These are phyloP conservation scores for Solenopsis invicta DNA, from an alignment of 1,140 invertebrate species.

Conservation along the genomic window DNA sequence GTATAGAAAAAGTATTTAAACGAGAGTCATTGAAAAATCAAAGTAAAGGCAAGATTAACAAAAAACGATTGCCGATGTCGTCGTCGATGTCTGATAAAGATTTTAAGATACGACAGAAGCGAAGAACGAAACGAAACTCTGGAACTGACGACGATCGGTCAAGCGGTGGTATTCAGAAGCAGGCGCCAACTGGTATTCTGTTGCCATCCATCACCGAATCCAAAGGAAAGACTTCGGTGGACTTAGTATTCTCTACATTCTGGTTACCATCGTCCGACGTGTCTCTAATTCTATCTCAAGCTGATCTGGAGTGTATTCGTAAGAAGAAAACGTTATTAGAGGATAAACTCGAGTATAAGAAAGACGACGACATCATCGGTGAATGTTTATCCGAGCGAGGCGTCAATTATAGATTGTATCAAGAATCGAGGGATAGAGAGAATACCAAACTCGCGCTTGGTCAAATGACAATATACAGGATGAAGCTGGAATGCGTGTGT, in stretches of 20 bases:
- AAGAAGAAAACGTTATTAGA: slow-evolving; percentile 80
- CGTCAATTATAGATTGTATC: slow-evolving; percentile 81
- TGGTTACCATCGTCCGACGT: slow-evolving; percentile 86
- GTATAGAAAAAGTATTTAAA: slow-evolving; percentile 64
- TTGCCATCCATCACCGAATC: slow-evolving; percentile 81
- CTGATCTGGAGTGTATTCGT: slow-evolving; percentile 86
- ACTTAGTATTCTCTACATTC: slow-evolving; percentile 88
- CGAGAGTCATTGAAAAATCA: slow-evolving; percentile 51
- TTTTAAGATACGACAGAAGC: neutral
- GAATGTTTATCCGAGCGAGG: slow-evolving; percentile 86
- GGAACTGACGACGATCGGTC: slow-evolving; percentile 63
- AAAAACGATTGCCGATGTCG: neutral
- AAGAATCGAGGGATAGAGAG: slow-evolving; percentile 84
- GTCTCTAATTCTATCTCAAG: slow-evolving; percentile 83
- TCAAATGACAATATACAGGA: slow-evolving; percentile 88
- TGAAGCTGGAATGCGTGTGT: slow-evolving; percentile 87
- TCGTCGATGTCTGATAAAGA: slow-evolving; percentile 34
- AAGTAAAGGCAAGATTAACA: slow-evolving; percentile 2
- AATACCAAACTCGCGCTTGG: slow-evolving; percentile 85
- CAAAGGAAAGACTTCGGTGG: slow-evolving; percentile 82
- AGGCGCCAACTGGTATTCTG: slow-evolving; percentile 83
- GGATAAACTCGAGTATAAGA: slow-evolving; percentile 73
- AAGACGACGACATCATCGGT: slow-evolving; percentile 77
- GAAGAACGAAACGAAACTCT: slow-evolving; percentile 42
- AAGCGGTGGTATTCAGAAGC: slow-evolving; percentile 83